phyloP scores from a whole-genome alignment of 2,888 invertebrate genomes.

The Drosophila affinis region DNA sequence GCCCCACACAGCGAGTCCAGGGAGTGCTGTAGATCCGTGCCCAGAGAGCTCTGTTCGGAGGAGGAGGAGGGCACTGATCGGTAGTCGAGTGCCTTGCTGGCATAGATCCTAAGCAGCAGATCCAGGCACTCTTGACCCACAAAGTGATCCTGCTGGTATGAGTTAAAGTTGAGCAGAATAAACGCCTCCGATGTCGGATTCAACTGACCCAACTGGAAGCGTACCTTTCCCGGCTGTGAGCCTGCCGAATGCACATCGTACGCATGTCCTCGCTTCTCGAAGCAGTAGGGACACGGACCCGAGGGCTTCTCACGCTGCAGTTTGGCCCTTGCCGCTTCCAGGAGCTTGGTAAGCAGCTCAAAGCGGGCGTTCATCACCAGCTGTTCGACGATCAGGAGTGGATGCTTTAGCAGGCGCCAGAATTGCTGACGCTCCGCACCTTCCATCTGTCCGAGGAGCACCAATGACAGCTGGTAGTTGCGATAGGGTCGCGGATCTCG shows the following conservation, averaged over 20 bases:
- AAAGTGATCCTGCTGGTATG: conserved; percentile 85
- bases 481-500: conserved; percentile 83
- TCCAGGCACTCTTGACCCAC: conserved; percentile 88
- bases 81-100: conserved; percentile 91
- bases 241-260: conserved; percentile 71
- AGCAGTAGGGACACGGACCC: conserved; percentile 79
- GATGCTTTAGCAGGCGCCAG: conserved; percentile 88
- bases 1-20: conserved; percentile 86
- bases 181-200: conserved; percentile 70
- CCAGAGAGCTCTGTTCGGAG: conserved; percentile 83
- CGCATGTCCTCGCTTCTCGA: conserved; percentile 79
- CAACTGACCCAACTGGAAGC: conserved; percentile 71
- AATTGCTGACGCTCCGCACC: conserved; percentile 86
- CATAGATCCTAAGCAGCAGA: conserved; percentile 88
- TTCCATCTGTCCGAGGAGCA: conserved; percentile 87
- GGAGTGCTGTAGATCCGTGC: conserved; percentile 87
- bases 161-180: conserved; percentile 86
- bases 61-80: conserved; percentile 75
- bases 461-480: conserved; percentile 88
- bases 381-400: conserved; percentile 92
- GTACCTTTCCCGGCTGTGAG: conserved; percentile 38
- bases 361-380: conserved; percentile 93
- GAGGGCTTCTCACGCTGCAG: conserved; percentile 48
- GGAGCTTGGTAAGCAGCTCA: conserved; percentile 87
- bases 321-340: conserved; percentile 85